A percentile compares a stretch with the other conserved stretches of the same genome.
Conservation (phyloP, 2,113 vertebrate species). For the Odocoileus hemionus region DNA sequence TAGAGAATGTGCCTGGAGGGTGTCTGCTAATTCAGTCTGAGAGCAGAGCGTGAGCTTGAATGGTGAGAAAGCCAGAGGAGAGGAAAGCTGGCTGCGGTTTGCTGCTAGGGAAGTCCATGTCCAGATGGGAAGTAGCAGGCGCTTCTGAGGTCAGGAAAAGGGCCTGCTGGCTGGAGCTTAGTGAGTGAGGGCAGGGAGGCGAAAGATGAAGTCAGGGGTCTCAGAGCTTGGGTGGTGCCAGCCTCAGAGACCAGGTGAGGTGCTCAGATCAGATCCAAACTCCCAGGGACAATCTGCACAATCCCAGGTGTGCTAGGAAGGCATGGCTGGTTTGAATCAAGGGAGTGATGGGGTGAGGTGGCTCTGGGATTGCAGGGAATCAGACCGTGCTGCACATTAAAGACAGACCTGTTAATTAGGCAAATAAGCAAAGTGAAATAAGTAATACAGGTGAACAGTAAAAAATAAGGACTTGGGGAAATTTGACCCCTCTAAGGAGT, state of each 20-base stretch:
- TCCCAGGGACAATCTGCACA: background rate
- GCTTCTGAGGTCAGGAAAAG: background rate
- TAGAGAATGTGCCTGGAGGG: background rate
- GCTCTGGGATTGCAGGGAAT: background rate
- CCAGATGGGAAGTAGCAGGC: background rate
- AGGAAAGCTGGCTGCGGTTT: background rate
- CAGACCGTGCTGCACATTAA: background rate
- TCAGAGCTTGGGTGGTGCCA: background rate
- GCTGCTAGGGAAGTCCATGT: fast-evolving
- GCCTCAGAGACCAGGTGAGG: background rate
- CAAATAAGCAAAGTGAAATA: background rate
- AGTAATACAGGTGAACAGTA: background rate
- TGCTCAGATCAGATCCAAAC: background rate
- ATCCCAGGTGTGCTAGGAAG: background rate
- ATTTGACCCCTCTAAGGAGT: background rate
- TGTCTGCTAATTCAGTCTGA: background rate
- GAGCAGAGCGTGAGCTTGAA: background rate
- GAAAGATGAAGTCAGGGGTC: too few relatives aligned
- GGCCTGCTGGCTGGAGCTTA: background rate
- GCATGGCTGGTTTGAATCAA: background rate
- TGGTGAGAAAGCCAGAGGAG: background rate
- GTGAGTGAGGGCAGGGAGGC: background rate
- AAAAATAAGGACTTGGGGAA: background rate
- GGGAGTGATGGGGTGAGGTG: background rate
- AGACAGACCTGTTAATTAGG: too few relatives aligned